Evolutionary conservation across 2,113 vertebrate genomes (phyloP).

Genomic region (Rousettus leschenaultii): DNA sequence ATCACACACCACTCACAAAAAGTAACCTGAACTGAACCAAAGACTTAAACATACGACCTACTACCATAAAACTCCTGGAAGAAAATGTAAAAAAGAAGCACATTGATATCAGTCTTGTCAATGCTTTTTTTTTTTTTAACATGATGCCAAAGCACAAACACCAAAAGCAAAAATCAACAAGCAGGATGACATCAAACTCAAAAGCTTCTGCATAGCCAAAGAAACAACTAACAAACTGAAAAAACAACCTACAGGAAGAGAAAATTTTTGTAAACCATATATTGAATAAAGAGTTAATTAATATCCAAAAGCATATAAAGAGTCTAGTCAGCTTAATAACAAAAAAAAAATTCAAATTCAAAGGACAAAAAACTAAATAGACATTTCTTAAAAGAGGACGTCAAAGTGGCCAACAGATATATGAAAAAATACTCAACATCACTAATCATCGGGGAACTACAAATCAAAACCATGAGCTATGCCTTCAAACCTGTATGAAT

Average conservation of each 20-base stretch:
- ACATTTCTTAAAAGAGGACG: not conserved
- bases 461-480: not conserved
- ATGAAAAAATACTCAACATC: not conserved
- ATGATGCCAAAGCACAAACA: not conserved
- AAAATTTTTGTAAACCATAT: not conserved
- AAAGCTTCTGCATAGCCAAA: not conserved
- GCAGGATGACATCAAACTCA: not conserved
- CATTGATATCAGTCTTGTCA: not conserved
- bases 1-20: not conserved
- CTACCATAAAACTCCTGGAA: not conserved
- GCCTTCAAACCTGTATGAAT: not conserved
- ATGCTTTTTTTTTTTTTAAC: not conserved
- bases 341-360: not conserved
- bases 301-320: not conserved
- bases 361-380: not conserved
- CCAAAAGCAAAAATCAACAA: not conserved
- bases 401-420: not conserved
- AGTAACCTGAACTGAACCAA: not conserved
- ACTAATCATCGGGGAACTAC: not conserved
- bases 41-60: not conserved
- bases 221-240: not conserved
- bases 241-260: not conserved
- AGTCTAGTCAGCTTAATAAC: no score
- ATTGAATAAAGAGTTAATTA: not conserved
- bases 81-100: not conserved